Conservation (phyloP, 30 jellyfish, hydroid and myxozoan species). For the Aurelia sp. region DNA sequence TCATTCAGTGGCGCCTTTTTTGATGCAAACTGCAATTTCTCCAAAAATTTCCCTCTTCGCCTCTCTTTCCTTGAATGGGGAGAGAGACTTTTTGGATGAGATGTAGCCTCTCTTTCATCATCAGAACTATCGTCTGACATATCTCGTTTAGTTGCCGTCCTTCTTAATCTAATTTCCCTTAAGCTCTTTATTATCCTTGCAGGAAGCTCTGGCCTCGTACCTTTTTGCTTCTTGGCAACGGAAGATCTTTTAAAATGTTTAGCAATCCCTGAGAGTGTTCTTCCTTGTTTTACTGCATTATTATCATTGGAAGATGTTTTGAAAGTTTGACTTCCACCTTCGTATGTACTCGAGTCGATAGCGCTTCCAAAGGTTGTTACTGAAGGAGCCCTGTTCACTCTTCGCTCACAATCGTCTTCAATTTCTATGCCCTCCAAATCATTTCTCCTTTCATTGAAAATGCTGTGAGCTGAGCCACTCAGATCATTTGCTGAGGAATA, state of each 20-base stretch:
- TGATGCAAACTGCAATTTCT: neutral
- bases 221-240: neutral
- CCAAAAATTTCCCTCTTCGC: conserved; percentile 3
- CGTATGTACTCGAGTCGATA: conserved; percentile 65
- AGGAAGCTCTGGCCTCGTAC: conserved; percentile 13
- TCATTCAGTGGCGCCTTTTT: neutral
- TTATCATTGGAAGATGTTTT: conserved; percentile 1
- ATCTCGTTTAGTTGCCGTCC: neutral
- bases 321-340: conserved; percentile 10
- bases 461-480: conserved; percentile 11
- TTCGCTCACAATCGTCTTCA: neutral
- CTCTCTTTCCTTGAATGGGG: neutral
- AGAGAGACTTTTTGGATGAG: neutral
- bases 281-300: neutral
- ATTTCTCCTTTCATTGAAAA: conserved; percentile 3
- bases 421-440: neutral
- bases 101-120: conserved; percentile 5
- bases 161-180: conserved; percentile 22
- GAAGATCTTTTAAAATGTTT: conserved; percentile 17
- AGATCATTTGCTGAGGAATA: conserved; percentile 44
- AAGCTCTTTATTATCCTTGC: conserved; percentile 15
- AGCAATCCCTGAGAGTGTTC: neutral
- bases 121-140: conserved; percentile 25
- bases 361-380: conserved; percentile 82
- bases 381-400: conserved; percentile 54